Evolutionary conservation across 2,888 invertebrate genomes (phyloP).

Genomic region (Megamerina dolium): DNA sequence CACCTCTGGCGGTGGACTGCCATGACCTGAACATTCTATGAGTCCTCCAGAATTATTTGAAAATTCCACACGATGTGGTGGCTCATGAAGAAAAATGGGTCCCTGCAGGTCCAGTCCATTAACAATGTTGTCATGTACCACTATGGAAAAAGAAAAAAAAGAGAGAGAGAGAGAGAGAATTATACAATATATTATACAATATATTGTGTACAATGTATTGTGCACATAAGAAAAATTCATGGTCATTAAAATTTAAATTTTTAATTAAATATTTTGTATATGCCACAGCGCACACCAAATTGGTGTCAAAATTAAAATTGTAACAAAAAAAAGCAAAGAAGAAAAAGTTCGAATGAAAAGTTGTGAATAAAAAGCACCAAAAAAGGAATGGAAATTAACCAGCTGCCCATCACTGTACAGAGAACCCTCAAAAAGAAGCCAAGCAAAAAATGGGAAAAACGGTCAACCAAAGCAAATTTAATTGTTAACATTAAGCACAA

Average conservation of each 20-base stretch:
- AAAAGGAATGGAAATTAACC: too few relatives aligned
- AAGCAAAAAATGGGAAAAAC: too few relatives aligned
- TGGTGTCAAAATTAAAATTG: too few relatives aligned
- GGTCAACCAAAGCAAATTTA: too few relatives aligned
- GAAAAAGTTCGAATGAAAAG: slow-evolving; percentile 2
- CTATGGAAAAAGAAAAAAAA: slow-evolving; percentile 23
- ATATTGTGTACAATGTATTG: background rate
- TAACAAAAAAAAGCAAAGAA: background rate
- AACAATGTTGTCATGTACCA: slow-evolving; percentile 27
- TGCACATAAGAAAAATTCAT: slow-evolving; percentile 4
- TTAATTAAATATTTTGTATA: slow-evolving; percentile 26
- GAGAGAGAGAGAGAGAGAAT: slow-evolving; percentile 2
- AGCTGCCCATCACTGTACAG: too few relatives aligned
- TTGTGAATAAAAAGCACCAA: background rate
- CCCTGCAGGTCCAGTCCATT: slow-evolving; percentile 61
- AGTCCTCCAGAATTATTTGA: slow-evolving; percentile 68
- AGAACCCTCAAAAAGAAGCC: too few relatives aligned
- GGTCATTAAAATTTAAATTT: slow-evolving; percentile 25
- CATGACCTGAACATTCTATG: slow-evolving; percentile 64
- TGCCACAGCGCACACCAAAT: too few relatives aligned
- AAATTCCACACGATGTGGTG: slow-evolving; percentile 69
- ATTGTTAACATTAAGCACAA: too few relatives aligned
- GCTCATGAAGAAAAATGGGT: slow-evolving; percentile 62
- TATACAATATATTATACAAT: too few relatives aligned
- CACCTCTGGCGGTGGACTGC: slow-evolving; percentile 64